Conservation (phyloP, 1,140 invertebrate species). For the Oppia nitens region DNA sequence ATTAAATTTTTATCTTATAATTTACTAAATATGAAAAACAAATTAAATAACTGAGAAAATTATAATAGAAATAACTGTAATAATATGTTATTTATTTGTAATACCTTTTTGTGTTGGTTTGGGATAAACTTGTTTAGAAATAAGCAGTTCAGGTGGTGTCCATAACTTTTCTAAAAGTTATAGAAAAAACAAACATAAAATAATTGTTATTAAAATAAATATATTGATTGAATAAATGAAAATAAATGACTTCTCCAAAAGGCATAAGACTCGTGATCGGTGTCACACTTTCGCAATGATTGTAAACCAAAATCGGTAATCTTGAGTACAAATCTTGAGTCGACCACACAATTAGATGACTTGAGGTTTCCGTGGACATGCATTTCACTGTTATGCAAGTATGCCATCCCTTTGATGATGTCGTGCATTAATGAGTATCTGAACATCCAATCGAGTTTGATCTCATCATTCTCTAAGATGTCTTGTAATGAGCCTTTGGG, state of each 20-base stretch:
- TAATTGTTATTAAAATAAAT: neutral
- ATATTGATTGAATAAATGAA: no score
- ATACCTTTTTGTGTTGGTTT: neutral
- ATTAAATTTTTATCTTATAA: no score
- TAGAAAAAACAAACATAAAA: neutral
- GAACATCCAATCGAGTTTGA: conserved; percentile 70
- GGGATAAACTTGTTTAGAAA: conserved; percentile 37
- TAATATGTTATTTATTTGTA: no score
- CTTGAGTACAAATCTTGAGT: conserved; percentile 82
- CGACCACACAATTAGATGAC: conserved; percentile 80
- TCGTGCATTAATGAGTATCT: conserved; percentile 50
- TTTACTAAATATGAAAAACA: no score
- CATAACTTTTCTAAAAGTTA: conserved; percentile 78
- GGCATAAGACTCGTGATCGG: conserved; percentile 45
- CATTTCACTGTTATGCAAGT: conserved; percentile 72
- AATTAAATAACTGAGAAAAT: no score
- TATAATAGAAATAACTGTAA: no score
- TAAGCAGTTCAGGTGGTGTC: conserved; percentile 83
- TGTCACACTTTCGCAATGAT: conserved; percentile 46
- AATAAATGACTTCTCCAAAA: conserved; percentile 16
- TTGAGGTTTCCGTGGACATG: conserved; percentile 88
- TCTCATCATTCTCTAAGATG: conserved; percentile 83
- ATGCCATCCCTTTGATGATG: conserved; percentile 57
- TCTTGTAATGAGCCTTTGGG: conserved; percentile 86
- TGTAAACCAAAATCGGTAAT: conserved; percentile 85